Conservation (phyloP, 2,113 vertebrate genomes). For the Asarcornis scutulata region DNA sequence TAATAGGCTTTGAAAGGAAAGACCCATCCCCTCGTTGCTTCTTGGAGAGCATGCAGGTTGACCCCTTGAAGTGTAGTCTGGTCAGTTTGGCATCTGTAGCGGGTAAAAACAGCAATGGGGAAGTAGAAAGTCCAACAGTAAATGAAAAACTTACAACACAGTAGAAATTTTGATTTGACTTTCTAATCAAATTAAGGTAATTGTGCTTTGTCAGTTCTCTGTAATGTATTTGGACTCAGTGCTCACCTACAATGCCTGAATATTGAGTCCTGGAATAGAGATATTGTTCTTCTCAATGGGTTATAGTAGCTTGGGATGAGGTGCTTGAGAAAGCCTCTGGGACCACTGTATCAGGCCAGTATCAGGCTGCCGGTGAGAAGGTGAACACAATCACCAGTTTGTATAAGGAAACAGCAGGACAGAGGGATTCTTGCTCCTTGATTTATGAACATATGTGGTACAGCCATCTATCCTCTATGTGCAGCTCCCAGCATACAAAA, state of each 20-base stretch:
- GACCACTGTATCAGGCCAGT: neutral
- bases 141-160: neutral
- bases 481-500: neutral
- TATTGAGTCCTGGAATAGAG: neutral
- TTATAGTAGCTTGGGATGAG: neutral
- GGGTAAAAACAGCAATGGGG: neutral
- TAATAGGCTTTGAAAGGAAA: neutral
- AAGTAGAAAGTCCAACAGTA: neutral
- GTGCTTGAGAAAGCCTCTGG: fast-evolving
- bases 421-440: neutral
- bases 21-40: neutral
- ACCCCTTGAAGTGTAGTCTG: neutral
- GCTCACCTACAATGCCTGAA: neutral
- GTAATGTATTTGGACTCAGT: neutral
- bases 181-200: neutral
- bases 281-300: neutral
- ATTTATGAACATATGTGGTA: neutral
- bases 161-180: neutral
- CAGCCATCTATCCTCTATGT: neutral
- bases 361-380: neutral
- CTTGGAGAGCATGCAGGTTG: neutral
- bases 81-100: neutral
- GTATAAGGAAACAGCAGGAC: neutral
- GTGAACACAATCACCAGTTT: neutral
- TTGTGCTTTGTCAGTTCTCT: neutral